Evolutionary conservation across 1,140 invertebrate genomes (phyloP).

Genomic region (Drosophila willistoni): DNA sequence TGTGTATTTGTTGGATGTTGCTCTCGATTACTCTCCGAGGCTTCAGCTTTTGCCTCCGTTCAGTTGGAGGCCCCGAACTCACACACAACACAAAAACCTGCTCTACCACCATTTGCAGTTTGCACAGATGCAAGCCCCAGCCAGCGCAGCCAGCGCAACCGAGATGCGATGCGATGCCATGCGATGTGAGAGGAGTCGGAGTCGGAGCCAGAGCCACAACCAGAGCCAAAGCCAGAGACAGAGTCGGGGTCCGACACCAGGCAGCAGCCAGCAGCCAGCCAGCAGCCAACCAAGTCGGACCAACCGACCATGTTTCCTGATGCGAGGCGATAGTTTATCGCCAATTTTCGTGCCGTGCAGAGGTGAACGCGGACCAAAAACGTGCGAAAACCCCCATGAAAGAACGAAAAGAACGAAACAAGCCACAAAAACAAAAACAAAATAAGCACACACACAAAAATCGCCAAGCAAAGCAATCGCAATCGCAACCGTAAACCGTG

Average conservation of each 20-base stretch:
- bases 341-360: conserved; percentile 83
- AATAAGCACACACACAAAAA: not conserved
- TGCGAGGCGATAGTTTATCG: conserved; percentile 83
- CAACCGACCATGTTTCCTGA: conserved; percentile 83
- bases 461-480: conserved; percentile 4
- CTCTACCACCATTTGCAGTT: conserved; percentile 79
- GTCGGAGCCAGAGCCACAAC: conserved; percentile 14
- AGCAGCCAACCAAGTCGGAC: conserved; percentile 49
- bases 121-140: conserved; percentile 37
- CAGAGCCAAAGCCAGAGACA: conserved; percentile 2
- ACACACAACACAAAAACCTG: conserved; percentile 57
- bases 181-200: conserved; percentile 34
- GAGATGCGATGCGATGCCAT: conserved; percentile 35
- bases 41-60: conserved; percentile 38
- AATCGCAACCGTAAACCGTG: not conserved
- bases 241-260: not conserved
- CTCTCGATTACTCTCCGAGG: conserved; percentile 61
- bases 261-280: not conserved
- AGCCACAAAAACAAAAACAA: not conserved
- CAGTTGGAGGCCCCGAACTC: conserved; percentile 34
- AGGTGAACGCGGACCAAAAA: conserved; percentile 83
- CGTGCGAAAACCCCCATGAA: conserved; percentile 56
- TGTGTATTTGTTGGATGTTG: conserved; percentile 36
- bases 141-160: conserved; percentile 43
- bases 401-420: conserved; percentile 30